phyloP scores from a whole-genome alignment of 1,140 invertebrate species.

The Maconellicoccus hirsutus region DNA sequence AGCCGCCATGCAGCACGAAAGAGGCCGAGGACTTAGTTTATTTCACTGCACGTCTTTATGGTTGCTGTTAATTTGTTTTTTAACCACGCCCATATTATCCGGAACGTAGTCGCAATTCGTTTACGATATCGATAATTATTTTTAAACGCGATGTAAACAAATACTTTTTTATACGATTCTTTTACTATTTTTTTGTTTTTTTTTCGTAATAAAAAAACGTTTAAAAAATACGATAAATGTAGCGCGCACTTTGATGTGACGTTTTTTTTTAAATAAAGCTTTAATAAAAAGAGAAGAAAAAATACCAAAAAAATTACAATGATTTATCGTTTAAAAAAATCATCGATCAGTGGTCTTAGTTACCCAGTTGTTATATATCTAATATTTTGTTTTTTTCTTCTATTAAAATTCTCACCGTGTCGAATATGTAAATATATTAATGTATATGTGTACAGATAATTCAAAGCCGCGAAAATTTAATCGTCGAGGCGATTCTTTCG shows the following conservation, averaged over 20 bases:
- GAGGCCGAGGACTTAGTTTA: constrained; percentile 26
- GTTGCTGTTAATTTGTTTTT: constrained; percentile 25
- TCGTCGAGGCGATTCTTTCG: background rate
- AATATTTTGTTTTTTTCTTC: background rate
- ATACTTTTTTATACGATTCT: background rate
- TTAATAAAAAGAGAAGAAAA: background rate
- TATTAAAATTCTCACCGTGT: background rate
- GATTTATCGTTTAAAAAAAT: background rate
- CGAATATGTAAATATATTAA: background rate
- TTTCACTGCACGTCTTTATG: constrained; percentile 25
- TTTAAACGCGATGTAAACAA: background rate
- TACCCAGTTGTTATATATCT: background rate
- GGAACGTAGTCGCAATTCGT: constrained; percentile 6
- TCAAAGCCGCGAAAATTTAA: background rate
- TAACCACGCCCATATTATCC: background rate
- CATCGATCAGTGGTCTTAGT: background rate
- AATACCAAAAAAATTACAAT: no score
- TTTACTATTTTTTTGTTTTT: background rate
- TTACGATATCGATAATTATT: background rate
- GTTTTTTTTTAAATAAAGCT: background rate
- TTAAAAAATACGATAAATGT: background rate
- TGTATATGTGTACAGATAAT: background rate
- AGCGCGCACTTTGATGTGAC: background rate
- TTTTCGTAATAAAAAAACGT: background rate
- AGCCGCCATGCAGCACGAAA: constrained; percentile 28